Evolutionary conservation across 2,113 vertebrate genomes (phyloP).

Genomic region (Mormyrus lacerda): DNA sequence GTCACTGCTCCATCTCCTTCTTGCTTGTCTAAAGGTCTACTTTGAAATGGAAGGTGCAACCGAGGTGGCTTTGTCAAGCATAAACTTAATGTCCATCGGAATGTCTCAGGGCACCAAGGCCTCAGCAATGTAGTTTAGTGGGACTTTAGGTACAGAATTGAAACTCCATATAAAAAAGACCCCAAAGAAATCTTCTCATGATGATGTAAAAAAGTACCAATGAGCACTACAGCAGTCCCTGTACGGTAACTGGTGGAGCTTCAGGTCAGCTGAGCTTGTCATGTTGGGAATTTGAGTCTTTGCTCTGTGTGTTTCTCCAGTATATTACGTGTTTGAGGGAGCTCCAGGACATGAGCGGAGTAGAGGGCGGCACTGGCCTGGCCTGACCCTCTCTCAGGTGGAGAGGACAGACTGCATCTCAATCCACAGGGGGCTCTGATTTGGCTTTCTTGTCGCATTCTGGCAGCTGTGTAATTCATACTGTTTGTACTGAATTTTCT

Average conservation of each 20-base stretch:
- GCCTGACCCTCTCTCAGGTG: constrained; percentile 41
- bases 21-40: not conserved
- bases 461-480: not conserved
- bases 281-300: not conserved
- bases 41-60: not conserved
- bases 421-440: not conserved
- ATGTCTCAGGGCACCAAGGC: not conserved
- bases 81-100: not conserved
- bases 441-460: not conserved
- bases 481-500: not conserved
- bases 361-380: constrained; percentile 33
- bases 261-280: not conserved
- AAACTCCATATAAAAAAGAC: not conserved
- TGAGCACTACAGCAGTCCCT: not conserved
- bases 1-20: not conserved
- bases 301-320: constrained; percentile 32
- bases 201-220: not conserved
- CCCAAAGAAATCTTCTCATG: not conserved
- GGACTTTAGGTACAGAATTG: not conserved
- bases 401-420: not conserved
- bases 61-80: not conserved
- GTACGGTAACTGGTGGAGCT: not conserved
- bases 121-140: not conserved
- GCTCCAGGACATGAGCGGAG: constrained; percentile 47
- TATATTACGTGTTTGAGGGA: constrained; percentile 54